Evolutionary conservation across 2,888 invertebrate species (phyloP).

Genomic region (Lycocerus yunnanus): DNA sequence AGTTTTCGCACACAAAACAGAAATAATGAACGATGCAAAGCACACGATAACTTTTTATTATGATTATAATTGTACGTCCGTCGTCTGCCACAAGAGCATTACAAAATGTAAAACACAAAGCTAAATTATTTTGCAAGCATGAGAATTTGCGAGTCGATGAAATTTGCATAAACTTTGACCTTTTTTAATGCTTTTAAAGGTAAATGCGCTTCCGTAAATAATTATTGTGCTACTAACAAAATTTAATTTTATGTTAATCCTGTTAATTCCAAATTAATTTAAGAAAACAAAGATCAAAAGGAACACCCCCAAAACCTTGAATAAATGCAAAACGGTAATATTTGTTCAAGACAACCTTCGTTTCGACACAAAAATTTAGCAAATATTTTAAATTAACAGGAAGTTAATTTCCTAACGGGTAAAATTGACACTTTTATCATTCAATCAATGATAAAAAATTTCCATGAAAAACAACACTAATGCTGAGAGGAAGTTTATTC

Average conservation of each 20-base stretch:
- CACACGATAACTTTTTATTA: neutral
- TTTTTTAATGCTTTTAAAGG: neutral
- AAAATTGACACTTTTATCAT: neutral
- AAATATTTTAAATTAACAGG: neutral
- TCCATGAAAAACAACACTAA: neutral
- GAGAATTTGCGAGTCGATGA: neutral
- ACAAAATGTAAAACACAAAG: neutral
- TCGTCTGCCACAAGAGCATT: neutral
- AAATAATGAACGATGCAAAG: neutral
- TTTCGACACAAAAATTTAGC: neutral
- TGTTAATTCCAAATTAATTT: neutral
- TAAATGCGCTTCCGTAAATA: neutral
- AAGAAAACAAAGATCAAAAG: neutral
- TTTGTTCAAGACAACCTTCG: neutral
- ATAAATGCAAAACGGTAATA: neutral
- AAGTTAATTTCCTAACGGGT: neutral
- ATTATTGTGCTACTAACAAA: neutral
- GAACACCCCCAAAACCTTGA: neutral
- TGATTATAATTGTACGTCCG: neutral
- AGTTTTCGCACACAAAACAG: neutral
- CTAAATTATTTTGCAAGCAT: neutral
- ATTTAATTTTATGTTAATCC: neutral
- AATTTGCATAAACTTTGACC: neutral
- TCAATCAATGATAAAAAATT: neutral
- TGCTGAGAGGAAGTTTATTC: no score